Evolutionary conservation across 2,888 invertebrate genomes (phyloP), one percentile per base, ranked within the genome.

Genomic region (Drosophila koepferae): DNA sequence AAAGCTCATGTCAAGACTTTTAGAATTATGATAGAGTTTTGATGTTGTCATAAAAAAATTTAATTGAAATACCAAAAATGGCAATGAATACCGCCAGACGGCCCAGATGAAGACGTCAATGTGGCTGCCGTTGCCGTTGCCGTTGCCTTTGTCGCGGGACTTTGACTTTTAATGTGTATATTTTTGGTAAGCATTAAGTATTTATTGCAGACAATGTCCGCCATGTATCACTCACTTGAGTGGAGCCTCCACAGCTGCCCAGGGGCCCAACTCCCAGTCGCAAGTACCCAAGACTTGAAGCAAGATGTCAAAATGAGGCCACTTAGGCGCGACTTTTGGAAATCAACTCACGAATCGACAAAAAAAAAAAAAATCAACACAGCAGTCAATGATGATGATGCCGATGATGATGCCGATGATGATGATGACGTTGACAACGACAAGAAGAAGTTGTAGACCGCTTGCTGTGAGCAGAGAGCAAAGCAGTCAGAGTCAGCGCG

Each of bases 61-160:
- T 91, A 91, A 91, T 91, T 91, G 91, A 91, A 91, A 91, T 91
- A 91, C 91, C 91, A 90, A 91, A 91, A 91, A 91, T 90, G 91
- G 91, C 83, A 84, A 82, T 75, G 87, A 72, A 82, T 78, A 66
- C 74, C 64, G 63, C 56, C 63, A 55, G 75, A 64, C 58, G 49
- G 40, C 28, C 31, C 59, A 55, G 73, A 81, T 76, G 72, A 81
- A 79, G 68, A 76, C 64, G 68, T 80, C 80, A 76, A 78, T 71
- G 81, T 62, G 74, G 67, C 66, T 74, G 80, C 56, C 16, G 54
- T 40, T 56, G 51, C 34, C 5, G 12, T 34, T 34, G 18, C 34
- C 2, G 1, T n/a, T n/a, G 66, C 63, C 2, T 2, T n/a, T n/a
- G 66, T 60, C 43, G 48, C 63, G 60, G 43, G 65, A 68, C 65